phyloP scores from a whole-genome alignment of 2,113 vertebrate species.

The Connochaetes taurinus region DNA sequence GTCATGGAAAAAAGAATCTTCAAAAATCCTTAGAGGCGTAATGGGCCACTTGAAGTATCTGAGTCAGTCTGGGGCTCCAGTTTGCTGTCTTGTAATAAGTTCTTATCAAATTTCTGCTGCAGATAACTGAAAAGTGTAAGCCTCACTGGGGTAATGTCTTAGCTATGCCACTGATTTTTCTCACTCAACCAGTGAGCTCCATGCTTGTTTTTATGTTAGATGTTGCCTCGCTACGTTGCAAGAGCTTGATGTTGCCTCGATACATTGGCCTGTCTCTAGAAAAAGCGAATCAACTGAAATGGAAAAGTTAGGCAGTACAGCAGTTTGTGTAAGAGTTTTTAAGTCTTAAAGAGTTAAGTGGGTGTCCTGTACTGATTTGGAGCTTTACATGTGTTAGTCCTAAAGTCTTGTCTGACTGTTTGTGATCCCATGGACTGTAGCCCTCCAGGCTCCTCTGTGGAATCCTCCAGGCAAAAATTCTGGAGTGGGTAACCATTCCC shows the following conservation, averaged over 20 bases:
- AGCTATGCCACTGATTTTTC: background rate
- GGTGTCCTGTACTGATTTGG: background rate
- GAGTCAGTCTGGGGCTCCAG: background rate
- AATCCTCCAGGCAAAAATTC: background rate
- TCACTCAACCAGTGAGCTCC: background rate
- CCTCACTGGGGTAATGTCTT: background rate
- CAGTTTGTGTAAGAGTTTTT: background rate
- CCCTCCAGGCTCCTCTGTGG: background rate
- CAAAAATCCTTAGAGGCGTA: background rate
- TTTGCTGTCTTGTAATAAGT: background rate
- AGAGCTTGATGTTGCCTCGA: background rate
- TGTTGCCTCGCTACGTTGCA: background rate
- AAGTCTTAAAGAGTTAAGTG: background rate
- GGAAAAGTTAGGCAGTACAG: fast-evolving
- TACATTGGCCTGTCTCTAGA: background rate
- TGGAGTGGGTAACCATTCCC: background rate
- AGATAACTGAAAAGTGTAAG: background rate
- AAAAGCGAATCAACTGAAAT: background rate
- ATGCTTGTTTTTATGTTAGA: background rate
- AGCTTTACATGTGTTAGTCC: background rate
- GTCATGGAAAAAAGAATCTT: background rate
- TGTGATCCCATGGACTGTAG: background rate
- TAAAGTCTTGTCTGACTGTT: background rate
- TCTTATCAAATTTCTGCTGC: background rate
- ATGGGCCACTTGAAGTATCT: background rate